Evolutionary conservation across 2,797 vertebrate genomes (phyloP).

Genomic region (Spinibarbus caldwelli): DNA sequence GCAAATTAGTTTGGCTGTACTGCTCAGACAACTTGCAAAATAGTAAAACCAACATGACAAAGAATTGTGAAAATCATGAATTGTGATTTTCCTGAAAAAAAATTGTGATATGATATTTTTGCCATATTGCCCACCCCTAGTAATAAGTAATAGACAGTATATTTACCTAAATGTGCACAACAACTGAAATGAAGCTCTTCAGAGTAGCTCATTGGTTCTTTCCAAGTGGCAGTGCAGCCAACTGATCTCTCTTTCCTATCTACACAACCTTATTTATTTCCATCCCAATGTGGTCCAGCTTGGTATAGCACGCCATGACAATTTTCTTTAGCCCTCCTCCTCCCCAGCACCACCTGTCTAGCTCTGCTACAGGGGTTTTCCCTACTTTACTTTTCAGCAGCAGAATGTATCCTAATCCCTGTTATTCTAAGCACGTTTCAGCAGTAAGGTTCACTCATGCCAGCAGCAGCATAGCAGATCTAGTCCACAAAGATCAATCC

Average conservation of each 20-base stretch:
- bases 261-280: not conserved
- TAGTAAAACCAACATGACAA: too few relatives aligned
- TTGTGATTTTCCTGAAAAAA: too few relatives aligned
- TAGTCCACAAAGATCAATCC: not conserved
- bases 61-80: too few relatives aligned
- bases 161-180: not conserved
- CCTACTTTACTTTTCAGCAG: not conserved
- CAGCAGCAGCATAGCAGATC: not conserved
- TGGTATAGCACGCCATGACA: not conserved
- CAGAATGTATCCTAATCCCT: not conserved
- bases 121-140: too few relatives aligned
- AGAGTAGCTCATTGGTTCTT: not conserved
- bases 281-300: not conserved
- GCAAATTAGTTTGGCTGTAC: too few relatives aligned
- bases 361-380: not conserved
- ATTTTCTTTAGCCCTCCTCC: not conserved
- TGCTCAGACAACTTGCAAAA: too few relatives aligned
- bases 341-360: slow-evolving; percentile 11
- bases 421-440: not conserved
- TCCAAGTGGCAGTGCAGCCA: not conserved
- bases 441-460: not conserved
- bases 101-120: too few relatives aligned
- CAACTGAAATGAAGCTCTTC: not conserved
- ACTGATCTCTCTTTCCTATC: not conserved
- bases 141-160: not conserved